Conservation (phyloP, 2,113 vertebrate genomes). For the Morone chrysops region DNA sequence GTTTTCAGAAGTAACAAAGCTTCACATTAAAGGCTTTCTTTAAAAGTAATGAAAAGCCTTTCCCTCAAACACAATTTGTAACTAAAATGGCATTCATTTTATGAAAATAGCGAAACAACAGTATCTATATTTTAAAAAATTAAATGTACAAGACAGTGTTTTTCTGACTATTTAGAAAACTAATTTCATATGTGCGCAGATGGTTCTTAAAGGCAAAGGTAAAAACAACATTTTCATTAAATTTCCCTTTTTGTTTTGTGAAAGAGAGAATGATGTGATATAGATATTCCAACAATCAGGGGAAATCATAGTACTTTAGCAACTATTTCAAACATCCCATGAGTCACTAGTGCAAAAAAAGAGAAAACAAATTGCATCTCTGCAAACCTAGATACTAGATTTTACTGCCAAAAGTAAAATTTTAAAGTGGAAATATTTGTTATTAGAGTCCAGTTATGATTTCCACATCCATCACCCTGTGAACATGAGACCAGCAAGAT, state of each 20-base stretch:
- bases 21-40: not conserved
- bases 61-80: conserved; percentile 5
- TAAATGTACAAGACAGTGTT: not conserved
- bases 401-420: not conserved
- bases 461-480: not conserved
- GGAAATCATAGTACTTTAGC: conserved; percentile 41
- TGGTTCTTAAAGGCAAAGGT: conserved; percentile 44
- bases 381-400: not conserved
- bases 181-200: not conserved
- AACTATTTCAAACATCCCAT: conserved; percentile 41
- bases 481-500: not conserved
- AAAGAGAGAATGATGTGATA: not conserved
- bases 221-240: conserved; percentile 11
- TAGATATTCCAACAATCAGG: conserved; percentile 33
- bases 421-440: not conserved
- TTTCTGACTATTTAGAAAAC: not conserved
- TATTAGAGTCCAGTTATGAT: conserved; percentile 8
- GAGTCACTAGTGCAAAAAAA: conserved; percentile 23
- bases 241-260: conserved; percentile 35
- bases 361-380: not conserved
- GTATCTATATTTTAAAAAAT: not conserved
- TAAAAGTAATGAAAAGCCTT: not conserved
- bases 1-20: not conserved
- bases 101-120: not conserved
- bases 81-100: not conserved